Conservation (phyloP, 2,888 invertebrate species). For the Epinotia nisella region DNA sequence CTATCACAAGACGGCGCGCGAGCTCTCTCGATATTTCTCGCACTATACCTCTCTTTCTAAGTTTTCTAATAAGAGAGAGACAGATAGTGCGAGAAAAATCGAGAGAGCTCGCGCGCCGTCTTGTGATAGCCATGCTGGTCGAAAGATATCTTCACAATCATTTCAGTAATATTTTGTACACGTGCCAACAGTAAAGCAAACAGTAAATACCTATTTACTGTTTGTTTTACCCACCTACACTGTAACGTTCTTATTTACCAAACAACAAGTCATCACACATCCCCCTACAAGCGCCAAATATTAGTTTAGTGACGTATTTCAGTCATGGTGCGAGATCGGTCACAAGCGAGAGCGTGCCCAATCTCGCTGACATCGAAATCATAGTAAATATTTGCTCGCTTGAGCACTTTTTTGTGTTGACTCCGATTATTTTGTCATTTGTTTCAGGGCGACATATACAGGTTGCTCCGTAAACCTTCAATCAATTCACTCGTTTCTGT, state of each 20-base stretch:
- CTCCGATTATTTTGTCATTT: constrained; percentile 41
- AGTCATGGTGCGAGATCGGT: constrained; percentile 8
- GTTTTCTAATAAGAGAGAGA: too few species aligned
- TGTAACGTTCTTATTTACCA: constrained; percentile 2
- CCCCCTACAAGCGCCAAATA: constrained; percentile 26
- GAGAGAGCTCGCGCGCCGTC: too few species aligned
- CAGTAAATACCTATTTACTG: neutral
- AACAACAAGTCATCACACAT: constrained; percentile 37
- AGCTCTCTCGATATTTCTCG: too few species aligned
- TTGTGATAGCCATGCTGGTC: too few species aligned
- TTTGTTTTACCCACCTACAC: neutral
- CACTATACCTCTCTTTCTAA: too few species aligned
- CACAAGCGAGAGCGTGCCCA: constrained; percentile 24
- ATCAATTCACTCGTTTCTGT: neutral
- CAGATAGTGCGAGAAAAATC: too few species aligned
- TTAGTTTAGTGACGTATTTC: constrained; percentile 26
- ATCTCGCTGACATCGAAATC: constrained; percentile 32
- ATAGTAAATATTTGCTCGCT: constrained; percentile 38
- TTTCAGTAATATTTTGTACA: neutral
- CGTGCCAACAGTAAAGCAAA: neutral
- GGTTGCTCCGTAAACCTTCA: neutral
- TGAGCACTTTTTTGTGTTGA: constrained; percentile 41
- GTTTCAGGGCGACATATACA: constrained; percentile 14
- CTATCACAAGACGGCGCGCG: too few species aligned
- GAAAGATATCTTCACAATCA: neutral